phyloP scores from a whole-genome alignment of 2,888 invertebrate species.

The Pachydiplax longipennis region DNA sequence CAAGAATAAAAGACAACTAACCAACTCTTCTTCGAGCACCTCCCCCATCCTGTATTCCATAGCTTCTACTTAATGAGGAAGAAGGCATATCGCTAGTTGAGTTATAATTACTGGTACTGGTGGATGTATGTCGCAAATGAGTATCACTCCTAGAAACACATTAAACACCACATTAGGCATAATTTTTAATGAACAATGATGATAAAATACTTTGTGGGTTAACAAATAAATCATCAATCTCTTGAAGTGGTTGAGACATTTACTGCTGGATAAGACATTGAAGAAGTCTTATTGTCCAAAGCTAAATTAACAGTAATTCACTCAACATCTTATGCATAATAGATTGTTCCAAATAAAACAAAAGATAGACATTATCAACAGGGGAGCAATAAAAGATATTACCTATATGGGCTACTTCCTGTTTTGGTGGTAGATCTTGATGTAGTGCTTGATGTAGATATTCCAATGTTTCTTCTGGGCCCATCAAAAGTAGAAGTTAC shows the following conservation, averaged over 20 bases:
- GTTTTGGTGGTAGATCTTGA: constrained; percentile 94
- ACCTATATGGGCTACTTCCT: constrained; percentile 90
- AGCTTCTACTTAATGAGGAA: constrained; percentile 57
- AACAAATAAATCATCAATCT: too few relatives aligned
- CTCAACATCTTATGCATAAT: not conserved
- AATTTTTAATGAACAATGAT: not conserved
- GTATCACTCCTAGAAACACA: constrained; percentile 73
- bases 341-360: too few relatives aligned
- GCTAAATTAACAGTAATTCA: not conserved
- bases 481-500: constrained; percentile 60
- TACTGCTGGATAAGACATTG: not conserved
- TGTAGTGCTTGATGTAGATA: constrained; percentile 94
- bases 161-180: not conserved
- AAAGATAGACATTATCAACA: too few relatives aligned
- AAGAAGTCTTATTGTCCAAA: not conserved
- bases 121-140: constrained; percentile 82
- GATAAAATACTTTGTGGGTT: too few relatives aligned
- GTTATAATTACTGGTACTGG: constrained; percentile 79
- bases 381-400: constrained; percentile 47
- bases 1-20: not conserved
- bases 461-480: constrained; percentile 81
- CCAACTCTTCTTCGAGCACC: constrained; percentile 58
- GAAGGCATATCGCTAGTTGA: constrained; percentile 80
- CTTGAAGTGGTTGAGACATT: not conserved
- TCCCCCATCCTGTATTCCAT: constrained; percentile 51